Evolutionary conservation across 2,888 invertebrate species (phyloP).

Genomic region (Nesidiocoris tenuis): DNA sequence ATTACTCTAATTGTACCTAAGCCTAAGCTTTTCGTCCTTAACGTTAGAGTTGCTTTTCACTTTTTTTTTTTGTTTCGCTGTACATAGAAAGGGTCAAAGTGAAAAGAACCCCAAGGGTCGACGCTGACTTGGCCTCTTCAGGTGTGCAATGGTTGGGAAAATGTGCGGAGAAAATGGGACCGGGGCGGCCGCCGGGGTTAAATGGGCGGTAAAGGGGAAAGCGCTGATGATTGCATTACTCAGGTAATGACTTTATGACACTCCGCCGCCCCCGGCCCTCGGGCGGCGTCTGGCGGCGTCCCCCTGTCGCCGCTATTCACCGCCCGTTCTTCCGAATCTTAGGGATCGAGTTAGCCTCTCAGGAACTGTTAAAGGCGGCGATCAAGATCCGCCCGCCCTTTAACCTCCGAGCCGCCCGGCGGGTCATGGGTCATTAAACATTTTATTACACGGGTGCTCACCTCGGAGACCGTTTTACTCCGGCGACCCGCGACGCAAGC

Average conservation of each 20-base stretch:
- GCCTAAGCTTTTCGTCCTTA: background rate
- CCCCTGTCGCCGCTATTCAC: background rate
- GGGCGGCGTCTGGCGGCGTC: background rate
- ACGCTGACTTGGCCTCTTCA: background rate
- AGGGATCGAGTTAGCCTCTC: constrained; percentile 4
- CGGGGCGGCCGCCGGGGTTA: background rate
- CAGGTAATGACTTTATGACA: constrained; percentile 40
- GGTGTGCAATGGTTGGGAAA: background rate
- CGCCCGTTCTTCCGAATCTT: background rate
- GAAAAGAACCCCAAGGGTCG: constrained; percentile 9
- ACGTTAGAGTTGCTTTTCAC: background rate
- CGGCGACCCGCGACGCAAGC: constrained; percentile 5
- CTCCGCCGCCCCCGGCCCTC: constrained; percentile 5
- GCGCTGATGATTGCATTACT: constrained; percentile 38
- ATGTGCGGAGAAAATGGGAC: background rate
- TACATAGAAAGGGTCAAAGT: background rate
- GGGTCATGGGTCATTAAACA: constrained; percentile 41
- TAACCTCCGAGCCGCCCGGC: constrained; percentile 20
- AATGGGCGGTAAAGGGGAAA: constrained; percentile 7
- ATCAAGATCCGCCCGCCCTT: constrained; percentile 24
- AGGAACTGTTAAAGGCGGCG: constrained; percentile 32
- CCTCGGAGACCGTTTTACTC: constrained; percentile 33
- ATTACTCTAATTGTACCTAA: constrained; percentile 21
- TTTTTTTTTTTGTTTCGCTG: background rate
- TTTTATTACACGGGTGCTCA: constrained; percentile 42